These are phyloP conservation scores for Tenthredo livida DNA, from an alignment of 2,888 invertebrate genomes.

Conservation along the genomic window DNA sequence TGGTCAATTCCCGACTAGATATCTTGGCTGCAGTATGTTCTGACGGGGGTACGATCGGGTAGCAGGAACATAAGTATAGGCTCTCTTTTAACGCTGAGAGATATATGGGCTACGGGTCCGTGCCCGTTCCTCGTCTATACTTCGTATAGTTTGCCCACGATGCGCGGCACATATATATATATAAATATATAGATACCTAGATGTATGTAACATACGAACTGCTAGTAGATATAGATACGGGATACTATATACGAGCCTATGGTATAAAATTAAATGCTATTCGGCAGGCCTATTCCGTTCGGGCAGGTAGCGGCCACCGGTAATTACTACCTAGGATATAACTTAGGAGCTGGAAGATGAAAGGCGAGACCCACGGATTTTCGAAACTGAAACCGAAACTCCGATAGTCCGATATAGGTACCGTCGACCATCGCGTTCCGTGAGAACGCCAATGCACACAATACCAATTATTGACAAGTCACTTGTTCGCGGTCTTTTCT, in stretches of 20 bases:
- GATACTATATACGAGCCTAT: slow-evolving; percentile 51
- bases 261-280: slow-evolving; percentile 77
- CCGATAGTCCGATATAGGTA: slow-evolving; percentile 13
- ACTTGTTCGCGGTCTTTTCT: slow-evolving; percentile 5
- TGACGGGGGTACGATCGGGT: slow-evolving; percentile 68
- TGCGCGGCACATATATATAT: not conserved
- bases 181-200: not conserved
- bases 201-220: not conserved
- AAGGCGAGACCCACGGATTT: slow-evolving; percentile 68
- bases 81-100: slow-evolving; percentile 67
- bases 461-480: slow-evolving; percentile 29
- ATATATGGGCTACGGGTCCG: slow-evolving; percentile 69
- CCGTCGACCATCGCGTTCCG: not conserved
- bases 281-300: slow-evolving; percentile 75
- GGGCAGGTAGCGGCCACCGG: slow-evolving; percentile 78
- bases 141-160: not conserved
- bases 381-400: slow-evolving; percentile 66
- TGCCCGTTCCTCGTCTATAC: not conserved
- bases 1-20: slow-evolving; percentile 66
- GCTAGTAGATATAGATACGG: slow-evolving; percentile 30
- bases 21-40: slow-evolving; percentile 57
- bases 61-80: slow-evolving; percentile 78
- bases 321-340: slow-evolving; percentile 76
- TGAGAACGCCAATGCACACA: slow-evolving; percentile 40
- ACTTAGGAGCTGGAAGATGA: slow-evolving; percentile 70